Conservation (phyloP, 35 echinoderm and acorn worm species). For the Lytechinus variegatus region DNA sequence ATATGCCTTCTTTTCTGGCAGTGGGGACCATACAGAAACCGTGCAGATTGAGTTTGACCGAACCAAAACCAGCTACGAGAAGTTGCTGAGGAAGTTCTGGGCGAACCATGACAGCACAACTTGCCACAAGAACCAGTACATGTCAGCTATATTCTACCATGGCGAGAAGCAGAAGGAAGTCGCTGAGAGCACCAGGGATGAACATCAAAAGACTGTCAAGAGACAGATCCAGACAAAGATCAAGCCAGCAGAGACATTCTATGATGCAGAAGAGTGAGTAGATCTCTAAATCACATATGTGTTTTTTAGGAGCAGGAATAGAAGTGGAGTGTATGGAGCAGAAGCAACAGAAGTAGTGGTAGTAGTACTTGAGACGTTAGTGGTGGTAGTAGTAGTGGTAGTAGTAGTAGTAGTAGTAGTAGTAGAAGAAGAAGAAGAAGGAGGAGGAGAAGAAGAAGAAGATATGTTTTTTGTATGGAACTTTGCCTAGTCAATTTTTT, state of each 20-base stretch:
- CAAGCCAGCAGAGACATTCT: conserved; percentile 86
- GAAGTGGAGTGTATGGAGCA: too few species aligned
- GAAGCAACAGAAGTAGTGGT: too few species aligned
- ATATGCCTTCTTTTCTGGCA: conserved; percentile 30
- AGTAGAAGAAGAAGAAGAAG: too few species aligned
- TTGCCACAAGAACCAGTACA: conserved; percentile 93
- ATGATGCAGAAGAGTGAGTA: conserved; percentile 99
- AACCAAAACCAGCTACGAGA: conserved; percentile 80
- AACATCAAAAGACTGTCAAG: conserved; percentile 92
- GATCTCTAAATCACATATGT: not conserved
- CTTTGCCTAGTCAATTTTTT: too few species aligned
- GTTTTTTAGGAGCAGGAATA: too few species aligned
- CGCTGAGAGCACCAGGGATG: conserved; percentile 83
- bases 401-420: too few species aligned
- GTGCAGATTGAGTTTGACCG: conserved; percentile 92
- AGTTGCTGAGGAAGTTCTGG: conserved; percentile 87
- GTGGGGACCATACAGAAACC: conserved; percentile 98
- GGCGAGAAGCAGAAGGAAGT: conserved; percentile 76
- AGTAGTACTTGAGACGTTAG: too few species aligned
- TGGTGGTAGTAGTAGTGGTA: too few species aligned
- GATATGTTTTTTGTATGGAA: too few species aligned
- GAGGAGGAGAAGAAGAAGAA: too few species aligned
- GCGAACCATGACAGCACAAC: conserved; percentile 94
- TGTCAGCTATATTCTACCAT: conserved; percentile 96
- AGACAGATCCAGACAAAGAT: conserved; percentile 83